Conservation (phyloP, 2,113 vertebrate species). For the Phalacrocorax brasilianus region DNA sequence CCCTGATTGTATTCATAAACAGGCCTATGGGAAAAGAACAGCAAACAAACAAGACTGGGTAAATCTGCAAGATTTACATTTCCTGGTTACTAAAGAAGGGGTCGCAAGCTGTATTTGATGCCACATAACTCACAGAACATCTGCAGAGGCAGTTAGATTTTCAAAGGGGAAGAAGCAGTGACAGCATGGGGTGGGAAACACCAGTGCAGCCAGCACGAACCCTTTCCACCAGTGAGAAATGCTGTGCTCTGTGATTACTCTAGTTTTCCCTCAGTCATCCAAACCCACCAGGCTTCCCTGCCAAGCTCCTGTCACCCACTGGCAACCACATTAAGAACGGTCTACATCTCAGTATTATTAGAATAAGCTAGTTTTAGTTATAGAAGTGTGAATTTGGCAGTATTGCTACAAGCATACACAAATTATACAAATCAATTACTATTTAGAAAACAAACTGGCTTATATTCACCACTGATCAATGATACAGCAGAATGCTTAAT, state of each 20-base stretch:
- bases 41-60: background rate
- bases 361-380: constrained; percentile 14
- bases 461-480: constrained; percentile 6
- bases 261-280: background rate
- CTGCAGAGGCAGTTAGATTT: background rate
- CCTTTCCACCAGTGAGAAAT: background rate
- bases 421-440: constrained; percentile 36
- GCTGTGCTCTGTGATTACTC: background rate
- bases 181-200: rapidly evolving
- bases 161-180: rapidly evolving
- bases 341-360: constrained; percentile 21
- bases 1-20: background rate
- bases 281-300: background rate
- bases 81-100: background rate
- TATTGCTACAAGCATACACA: constrained; percentile 8
- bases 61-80: background rate
- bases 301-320: constrained; percentile 20
- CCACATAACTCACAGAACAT: background rate
- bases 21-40: background rate
- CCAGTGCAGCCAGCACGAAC: background rate
- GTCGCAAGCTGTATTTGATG: background rate
- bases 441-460: constrained; percentile 39
- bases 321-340: background rate
- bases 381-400: constrained; percentile 26
- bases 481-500: background rate